Percentiles rank a stretch among this genome's conserved stretches.
These are phyloP conservation scores for Melinaea marsaeus DNA, from an alignment of 2,888 invertebrate genomes.

Conservation along the genomic window DNA sequence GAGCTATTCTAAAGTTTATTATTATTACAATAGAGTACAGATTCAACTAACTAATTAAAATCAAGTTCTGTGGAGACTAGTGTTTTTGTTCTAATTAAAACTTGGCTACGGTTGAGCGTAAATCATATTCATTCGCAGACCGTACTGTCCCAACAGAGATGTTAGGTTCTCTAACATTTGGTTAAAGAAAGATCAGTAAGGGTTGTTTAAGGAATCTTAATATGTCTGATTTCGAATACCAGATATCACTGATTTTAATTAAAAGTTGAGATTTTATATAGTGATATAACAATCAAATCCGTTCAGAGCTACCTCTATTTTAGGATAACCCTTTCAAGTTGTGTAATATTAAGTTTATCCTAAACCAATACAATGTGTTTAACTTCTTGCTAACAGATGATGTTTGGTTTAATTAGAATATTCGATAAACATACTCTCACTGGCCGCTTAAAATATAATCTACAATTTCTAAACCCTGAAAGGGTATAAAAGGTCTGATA, in stretches of 20 bases:
- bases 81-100: constrained; percentile 22
- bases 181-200: no score
- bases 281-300: no score
- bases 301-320: no score
- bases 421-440: constrained; percentile 9
- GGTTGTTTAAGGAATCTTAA: no score
- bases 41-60: no score
- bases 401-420: constrained; percentile 21
- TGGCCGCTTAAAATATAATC: constrained; percentile 6
- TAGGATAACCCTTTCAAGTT: no score
- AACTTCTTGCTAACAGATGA: constrained; percentile 6
- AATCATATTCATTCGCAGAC: constrained; percentile 55
- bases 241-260: no score
- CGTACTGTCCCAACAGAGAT: constrained; percentile 54
- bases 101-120: constrained; percentile 46
- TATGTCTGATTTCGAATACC: no score
- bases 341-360: no score
- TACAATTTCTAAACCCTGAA: neutral
- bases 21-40: neutral
- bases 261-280: no score
- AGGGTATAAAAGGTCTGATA: neutral
- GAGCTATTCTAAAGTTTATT: neutral
- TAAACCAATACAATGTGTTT: no score
- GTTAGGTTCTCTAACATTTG: constrained; percentile 45
- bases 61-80: no score